Evolutionary conservation across 2,888 invertebrate species (phyloP).

Genomic region (Leucophora obtusa): DNA sequence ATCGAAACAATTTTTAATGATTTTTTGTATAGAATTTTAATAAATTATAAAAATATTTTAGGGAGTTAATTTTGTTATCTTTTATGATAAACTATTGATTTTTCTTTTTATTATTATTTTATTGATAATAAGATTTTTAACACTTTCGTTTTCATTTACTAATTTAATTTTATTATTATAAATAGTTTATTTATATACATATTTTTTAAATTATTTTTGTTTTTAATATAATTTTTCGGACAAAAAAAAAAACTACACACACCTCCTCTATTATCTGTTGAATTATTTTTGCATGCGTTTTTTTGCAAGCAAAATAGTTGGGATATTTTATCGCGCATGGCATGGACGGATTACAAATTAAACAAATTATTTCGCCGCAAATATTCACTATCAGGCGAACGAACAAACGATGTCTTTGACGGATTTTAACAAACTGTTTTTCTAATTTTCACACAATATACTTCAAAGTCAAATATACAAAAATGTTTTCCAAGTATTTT

Average conservation of each 20-base stretch:
- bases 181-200: not conserved
- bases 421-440: slow-evolving; percentile 72
- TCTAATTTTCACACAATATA: slow-evolving; percentile 64
- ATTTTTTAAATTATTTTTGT: slow-evolving; percentile 25
- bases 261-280: slow-evolving; percentile 78
- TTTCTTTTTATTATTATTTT: no score
- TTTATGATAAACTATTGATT: no score
- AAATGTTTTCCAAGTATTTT: slow-evolving; percentile 28
- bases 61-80: no score
- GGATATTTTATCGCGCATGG: slow-evolving; percentile 79
- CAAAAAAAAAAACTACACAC: slow-evolving; percentile 34
- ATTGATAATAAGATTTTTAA: no score
- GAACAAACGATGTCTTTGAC: slow-evolving; percentile 69
- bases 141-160: not conserved
- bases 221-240: slow-evolving; percentile 4
- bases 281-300: slow-evolving; percentile 78
- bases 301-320: slow-evolving; percentile 79
- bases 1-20: no score
- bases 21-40: no score
- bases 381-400: slow-evolving; percentile 71
- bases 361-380: slow-evolving; percentile 77
- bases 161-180: slow-evolving; percentile 5
- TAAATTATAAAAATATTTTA: no score
- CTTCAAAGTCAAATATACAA: slow-evolving; percentile 40
- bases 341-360: slow-evolving; percentile 78